Base-by-base conservation (phyloP, 2,113 vertebrate species). In the Theristicus caerulescens region DNA sequence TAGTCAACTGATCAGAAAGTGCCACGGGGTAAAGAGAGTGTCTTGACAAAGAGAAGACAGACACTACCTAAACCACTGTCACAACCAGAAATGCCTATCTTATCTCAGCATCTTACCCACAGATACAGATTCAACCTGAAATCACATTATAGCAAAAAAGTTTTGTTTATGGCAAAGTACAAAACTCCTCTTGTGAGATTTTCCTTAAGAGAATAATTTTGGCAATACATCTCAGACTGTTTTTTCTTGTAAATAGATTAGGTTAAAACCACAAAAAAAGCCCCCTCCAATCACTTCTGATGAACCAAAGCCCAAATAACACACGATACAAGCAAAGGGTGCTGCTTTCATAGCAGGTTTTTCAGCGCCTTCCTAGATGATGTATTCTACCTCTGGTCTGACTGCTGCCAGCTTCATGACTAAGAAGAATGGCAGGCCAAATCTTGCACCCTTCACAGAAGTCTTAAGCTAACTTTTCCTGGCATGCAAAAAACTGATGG, bases 1-100 rank as follows among this genome's bases (percentile, higher is more conserved):
- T 97, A 97, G 94, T 91, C 96, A 98, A 97, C 93, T 96, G 98
- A 98, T 97, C 96, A 97, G 93, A 96, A 89, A 67, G 54, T 82
- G 55, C 93, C 76, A 95, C 82, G 36, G 80, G 92, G 84, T 90
- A 93, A 95, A 82, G 55, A 85, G 14, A 95, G 93, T 22, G 66
- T 92, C 72, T 94, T 97, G 93, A 96, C 96, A 97, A 97, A 91
- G 27, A 52, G 55, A 91, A 78, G 87, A 82, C 42, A 97, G 88
- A 96, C 91, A 96, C 94, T 95, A 77, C 72, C 85, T 94, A 81
- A 97, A 97, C 78, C 82, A 77, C 58, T 96, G 95, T 88, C 89
- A 90, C 10, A 77, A n/a, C 16, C 46, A 76, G 52, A 78, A 67
- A 82, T 92, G n/a, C 0, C 4, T 52, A 11, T 38, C 54, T 95